Evolutionary conservation across 2,888 invertebrate species (phyloP).

Genomic region (Drosophila histrio): DNA sequence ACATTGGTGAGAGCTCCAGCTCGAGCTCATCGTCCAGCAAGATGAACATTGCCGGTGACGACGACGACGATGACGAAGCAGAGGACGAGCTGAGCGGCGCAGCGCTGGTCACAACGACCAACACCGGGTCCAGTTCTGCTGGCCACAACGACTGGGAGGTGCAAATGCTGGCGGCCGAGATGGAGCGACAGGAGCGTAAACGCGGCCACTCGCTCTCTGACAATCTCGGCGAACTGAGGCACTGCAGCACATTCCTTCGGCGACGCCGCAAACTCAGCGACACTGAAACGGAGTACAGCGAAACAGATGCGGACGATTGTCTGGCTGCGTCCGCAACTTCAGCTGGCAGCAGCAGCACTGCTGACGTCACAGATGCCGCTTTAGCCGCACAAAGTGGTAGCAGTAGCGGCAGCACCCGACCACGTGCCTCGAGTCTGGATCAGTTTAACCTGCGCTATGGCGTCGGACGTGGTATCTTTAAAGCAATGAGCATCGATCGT

Average conservation of each 20-base stretch:
- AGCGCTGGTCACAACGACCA: conserved; percentile 25
- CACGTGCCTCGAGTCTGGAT: conserved; percentile 83
- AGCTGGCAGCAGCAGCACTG: neutral
- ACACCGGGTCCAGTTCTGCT: neutral
- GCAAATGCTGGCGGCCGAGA: conserved; percentile 90
- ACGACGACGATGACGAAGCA: conserved; percentile 71
- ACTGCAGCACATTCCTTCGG: conserved; percentile 71
- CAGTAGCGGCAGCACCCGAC: conserved; percentile 64
- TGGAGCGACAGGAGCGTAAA: conserved; percentile 86
- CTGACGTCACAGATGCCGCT: conserved; percentile 3
- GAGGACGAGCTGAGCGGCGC: conserved; percentile 62
- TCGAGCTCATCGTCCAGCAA: conserved; percentile 81
- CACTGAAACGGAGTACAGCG: conserved; percentile 83
- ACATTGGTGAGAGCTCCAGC: conserved; percentile 82
- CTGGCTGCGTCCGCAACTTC: conserved; percentile 5
- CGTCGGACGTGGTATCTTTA: conserved; percentile 81
- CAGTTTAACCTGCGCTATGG: conserved; percentile 83
- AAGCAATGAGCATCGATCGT: conserved; percentile 84
- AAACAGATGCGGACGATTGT: conserved; percentile 78
- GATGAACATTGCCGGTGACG: conserved; percentile 72
- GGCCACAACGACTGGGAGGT: conserved; percentile 89
- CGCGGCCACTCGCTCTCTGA: conserved; percentile 81
- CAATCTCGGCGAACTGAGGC: conserved; percentile 72
- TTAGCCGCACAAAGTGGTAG: conserved; percentile 23
- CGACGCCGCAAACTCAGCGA: conserved; percentile 82